Evolutionary conservation across 2,797 vertebrate genomes (phyloP).

Genomic region (Typhlichthys eigenmanni): DNA sequence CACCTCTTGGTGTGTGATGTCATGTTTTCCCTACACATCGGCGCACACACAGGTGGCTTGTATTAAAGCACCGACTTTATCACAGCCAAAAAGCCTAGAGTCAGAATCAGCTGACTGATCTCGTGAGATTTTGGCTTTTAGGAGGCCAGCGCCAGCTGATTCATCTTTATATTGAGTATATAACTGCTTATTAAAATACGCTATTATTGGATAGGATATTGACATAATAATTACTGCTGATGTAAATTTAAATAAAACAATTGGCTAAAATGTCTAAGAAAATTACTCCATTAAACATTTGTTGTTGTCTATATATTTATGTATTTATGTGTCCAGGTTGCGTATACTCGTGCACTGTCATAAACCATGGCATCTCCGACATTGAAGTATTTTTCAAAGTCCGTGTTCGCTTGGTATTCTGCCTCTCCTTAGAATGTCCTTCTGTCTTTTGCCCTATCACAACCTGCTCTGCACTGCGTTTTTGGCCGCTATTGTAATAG

Average conservation of each 20-base stretch:
- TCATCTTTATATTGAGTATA: neutral
- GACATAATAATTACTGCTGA: too few relatives aligned
- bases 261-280: too few relatives aligned
- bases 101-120: slow-evolving; percentile 66
- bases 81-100: slow-evolving; percentile 41
- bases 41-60: slow-evolving; percentile 64
- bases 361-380: slow-evolving; percentile 41
- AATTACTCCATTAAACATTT: too few relatives aligned
- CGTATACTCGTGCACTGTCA: too few relatives aligned
- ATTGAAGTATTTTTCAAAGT: slow-evolving; percentile 21
- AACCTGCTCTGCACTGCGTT: slow-evolving; percentile 69
- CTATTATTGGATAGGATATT: too few relatives aligned
- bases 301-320: too few relatives aligned
- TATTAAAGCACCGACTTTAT: slow-evolving; percentile 50
- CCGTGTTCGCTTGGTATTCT: slow-evolving; percentile 25
- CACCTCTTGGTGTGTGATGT: slow-evolving; percentile 67
- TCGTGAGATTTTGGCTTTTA: slow-evolving; percentile 15
- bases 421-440: slow-evolving; percentile 50
- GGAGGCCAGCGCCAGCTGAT: neutral
- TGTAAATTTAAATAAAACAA: too few relatives aligned
- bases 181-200: too few relatives aligned
- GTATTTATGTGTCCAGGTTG: too few relatives aligned
- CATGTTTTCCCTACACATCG: slow-evolving; percentile 48
- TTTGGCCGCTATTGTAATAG: slow-evolving; percentile 58
- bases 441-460: slow-evolving; percentile 31